Base-by-base conservation (phyloP, 35 echinoderm and acorn worm genomes). In the Patiria miniata region DNA sequence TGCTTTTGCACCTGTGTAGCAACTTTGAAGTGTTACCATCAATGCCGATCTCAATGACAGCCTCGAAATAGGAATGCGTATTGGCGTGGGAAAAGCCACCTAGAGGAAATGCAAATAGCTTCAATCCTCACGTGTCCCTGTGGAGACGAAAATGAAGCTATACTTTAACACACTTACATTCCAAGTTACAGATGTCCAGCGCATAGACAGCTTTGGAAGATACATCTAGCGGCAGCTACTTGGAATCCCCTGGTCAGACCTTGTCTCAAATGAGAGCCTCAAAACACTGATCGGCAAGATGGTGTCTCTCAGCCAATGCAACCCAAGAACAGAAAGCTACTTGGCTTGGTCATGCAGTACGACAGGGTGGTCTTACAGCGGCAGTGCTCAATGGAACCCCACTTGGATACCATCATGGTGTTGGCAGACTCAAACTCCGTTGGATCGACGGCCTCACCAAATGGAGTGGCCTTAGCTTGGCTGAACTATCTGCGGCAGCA, bases 1-100 rank as follows among this genome's bases (percentile, higher is more conserved):
- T 57, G 54, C 10, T 14, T 57, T 57, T 10, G n/a, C n/a, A n/a
- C n/a, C n/a, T n/a, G n/a, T n/a, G n/a, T n/a, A n/a, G n/a, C n/a
- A n/a, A n/a, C n/a, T n/a, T n/a, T n/a, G n/a, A n/a, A n/a, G 18
- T 60, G 57, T 60, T 60, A 60, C 57, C 57, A 60, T 60, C 57
- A 60, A 26, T 60, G 17, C 19, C 1, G 57, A 60, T 26, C 57
- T 60, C 57, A 60, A 60, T 60, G 57, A 60, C 57, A 60, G 57
- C 57, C 57, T 60, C 19, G 10, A 60, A 60, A 26, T 60, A 6
- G 5, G 57, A 60, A 60, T 60, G 57, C 57, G 16, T 26, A 60
- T 60, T n/a, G 57, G 57, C 57, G 28, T 60, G 54, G 54, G 54
- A 57, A 57, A 57, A 8, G 54, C 54, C 54, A 57, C 54, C 54